Evolutionary conservation across 2,113 vertebrate species (phyloP).

Genomic region (Sphyrna mokarran): DNA sequence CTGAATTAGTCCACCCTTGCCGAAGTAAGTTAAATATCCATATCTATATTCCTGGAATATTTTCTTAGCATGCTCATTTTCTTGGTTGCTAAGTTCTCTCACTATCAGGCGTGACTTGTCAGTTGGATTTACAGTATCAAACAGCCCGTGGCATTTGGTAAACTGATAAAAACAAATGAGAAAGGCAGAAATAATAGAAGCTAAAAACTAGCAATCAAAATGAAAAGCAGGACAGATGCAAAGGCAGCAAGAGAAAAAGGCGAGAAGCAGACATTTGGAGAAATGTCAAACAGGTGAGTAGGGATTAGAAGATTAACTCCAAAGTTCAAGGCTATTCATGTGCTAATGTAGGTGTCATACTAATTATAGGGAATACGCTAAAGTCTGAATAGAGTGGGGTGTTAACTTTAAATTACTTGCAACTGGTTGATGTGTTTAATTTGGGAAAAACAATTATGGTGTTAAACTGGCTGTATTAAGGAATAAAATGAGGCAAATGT

Average conservation of each 20-base stretch:
- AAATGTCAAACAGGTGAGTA: constrained; percentile 32
- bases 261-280: not conserved
- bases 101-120: not conserved
- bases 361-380: not conserved
- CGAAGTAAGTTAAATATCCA: not conserved
- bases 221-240: not conserved
- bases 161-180: constrained; percentile 20
- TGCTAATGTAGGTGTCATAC: not conserved
- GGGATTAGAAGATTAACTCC: constrained; percentile 32
- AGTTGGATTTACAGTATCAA: not conserved
- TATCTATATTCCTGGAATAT: not conserved
- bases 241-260: not conserved
- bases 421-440: not conserved
- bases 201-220: not conserved
- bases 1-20: too few relatives aligned
- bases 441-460: constrained; percentile 12
- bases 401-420: not conserved
- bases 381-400: not conserved
- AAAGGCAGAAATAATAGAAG: not conserved
- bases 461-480: not conserved
- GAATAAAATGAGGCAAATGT: not conserved
- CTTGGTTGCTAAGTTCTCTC: not conserved
- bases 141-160: not conserved
- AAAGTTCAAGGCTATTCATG: constrained; percentile 29
- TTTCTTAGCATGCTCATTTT: not conserved